Conservation (phyloP, 2,888 invertebrate genomes). For the Mythimna vitellina region DNA sequence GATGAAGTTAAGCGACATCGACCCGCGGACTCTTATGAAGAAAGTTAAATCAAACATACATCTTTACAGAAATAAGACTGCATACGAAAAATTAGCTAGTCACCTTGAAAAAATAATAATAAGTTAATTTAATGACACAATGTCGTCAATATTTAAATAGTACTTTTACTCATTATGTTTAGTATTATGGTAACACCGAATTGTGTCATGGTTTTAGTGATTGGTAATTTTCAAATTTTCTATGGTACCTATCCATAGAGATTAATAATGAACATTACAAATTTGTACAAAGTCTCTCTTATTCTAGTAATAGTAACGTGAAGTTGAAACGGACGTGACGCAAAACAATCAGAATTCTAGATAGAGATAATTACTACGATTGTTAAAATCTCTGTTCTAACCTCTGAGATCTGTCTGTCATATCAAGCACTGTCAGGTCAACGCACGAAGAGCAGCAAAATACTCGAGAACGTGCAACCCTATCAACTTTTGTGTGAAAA, state of each 20-base stretch:
- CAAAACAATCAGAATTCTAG: no score
- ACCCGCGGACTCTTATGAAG: constrained; percentile 88
- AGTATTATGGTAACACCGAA: constrained; percentile 5
- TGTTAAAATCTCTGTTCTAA: no score
- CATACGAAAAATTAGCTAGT: constrained; percentile 82
- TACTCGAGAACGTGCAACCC: no score
- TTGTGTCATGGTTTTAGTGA: neutral
- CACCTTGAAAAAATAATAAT: constrained; percentile 78
- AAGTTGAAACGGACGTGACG: no score
- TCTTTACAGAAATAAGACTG: constrained; percentile 91
- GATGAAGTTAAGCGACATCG: constrained; percentile 87
- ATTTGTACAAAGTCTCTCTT: no score
- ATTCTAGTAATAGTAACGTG: no score
- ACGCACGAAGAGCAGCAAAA: neutral
- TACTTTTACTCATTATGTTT: neutral
- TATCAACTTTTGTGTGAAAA: no score
- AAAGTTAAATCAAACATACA: constrained; percentile 91
- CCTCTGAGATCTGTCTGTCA: no score
- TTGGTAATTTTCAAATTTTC: constrained; percentile 2
- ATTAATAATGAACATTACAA: no score
- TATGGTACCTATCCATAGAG: neutral
- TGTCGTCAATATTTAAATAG: neutral
- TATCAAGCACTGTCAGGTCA: neutral
- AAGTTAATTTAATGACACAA: neutral
- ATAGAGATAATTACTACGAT: no score